phyloP scores from a whole-genome alignment of 2,888 invertebrate genomes.

The Agrochola litura region DNA sequence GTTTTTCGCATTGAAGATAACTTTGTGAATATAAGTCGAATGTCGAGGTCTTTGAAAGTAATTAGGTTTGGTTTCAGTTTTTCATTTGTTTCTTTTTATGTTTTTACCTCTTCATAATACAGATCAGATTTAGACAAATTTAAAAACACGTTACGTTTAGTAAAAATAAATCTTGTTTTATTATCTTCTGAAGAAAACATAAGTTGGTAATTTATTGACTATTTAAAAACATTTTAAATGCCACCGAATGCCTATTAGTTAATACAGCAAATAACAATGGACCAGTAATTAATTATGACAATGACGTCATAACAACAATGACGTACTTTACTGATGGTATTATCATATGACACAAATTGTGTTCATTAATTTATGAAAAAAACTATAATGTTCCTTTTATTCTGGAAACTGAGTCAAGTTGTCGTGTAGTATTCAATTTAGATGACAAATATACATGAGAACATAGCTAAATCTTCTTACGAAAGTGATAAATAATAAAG shows the following conservation, averaged over 20 bases:
- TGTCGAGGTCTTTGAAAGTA: constrained; percentile 26
- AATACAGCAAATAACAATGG: constrained; percentile 11
- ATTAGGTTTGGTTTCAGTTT: background rate
- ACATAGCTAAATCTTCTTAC: background rate
- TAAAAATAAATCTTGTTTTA: background rate
- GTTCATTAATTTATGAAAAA: constrained; percentile 10
- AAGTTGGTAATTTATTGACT: too few species aligned
- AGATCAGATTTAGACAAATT: background rate
- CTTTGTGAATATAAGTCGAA: constrained; percentile 25
- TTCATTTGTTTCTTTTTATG: background rate
- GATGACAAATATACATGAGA: constrained; percentile 4
- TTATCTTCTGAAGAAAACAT: background rate
- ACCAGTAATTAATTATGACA: constrained; percentile 4
- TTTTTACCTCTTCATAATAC: background rate
- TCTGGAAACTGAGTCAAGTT: background rate
- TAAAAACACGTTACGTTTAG: too few species aligned
- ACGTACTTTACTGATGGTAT: constrained; percentile 24
- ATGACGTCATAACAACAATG: constrained; percentile 34
- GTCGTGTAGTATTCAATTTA: constrained; percentile 1
- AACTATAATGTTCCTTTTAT: background rate
- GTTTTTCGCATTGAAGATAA: constrained; percentile 56
- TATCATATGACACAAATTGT: constrained; percentile 29
- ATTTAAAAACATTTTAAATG: background rate
- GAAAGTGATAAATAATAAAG: background rate
- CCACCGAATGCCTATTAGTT: background rate